These are phyloP conservation scores for Dryas iulia DNA, from an alignment of 1,140 invertebrate genomes.

Conservation along the genomic window DNA sequence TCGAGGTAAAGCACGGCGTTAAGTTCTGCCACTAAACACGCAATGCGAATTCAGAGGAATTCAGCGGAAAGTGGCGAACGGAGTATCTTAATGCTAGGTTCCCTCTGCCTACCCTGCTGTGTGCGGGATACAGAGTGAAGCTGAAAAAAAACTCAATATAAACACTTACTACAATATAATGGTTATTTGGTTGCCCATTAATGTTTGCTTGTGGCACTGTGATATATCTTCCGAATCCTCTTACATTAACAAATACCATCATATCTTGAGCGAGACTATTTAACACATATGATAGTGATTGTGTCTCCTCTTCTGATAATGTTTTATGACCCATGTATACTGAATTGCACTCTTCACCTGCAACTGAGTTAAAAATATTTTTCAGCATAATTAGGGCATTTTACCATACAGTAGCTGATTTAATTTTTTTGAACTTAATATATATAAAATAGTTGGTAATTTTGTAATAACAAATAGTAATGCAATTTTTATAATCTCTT, in stretches of 20 bases:
- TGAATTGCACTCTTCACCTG: slow-evolving; percentile 50
- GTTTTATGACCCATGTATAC: slow-evolving; percentile 48
- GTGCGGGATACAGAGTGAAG: too few relatives aligned
- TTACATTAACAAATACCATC: slow-evolving; percentile 59
- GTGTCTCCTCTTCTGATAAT: slow-evolving; percentile 61
- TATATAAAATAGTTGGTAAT: too few relatives aligned
- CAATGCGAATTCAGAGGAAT: too few relatives aligned
- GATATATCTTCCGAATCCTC: slow-evolving; percentile 53
- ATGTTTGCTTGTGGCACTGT: slow-evolving; percentile 53
- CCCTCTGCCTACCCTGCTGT: too few relatives aligned
- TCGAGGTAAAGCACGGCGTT: too few relatives aligned
- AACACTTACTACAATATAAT: slow-evolving; percentile 51
- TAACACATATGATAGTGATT: slow-evolving; percentile 47
- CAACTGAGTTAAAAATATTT: slow-evolving; percentile 5
- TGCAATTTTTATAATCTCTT: slow-evolving; percentile 17
- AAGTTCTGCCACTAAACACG: too few relatives aligned
- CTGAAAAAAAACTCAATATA: too few relatives aligned
- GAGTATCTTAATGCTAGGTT: too few relatives aligned
- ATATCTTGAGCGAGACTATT: slow-evolving; percentile 47
- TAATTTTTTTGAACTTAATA: too few relatives aligned
- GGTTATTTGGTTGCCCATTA: slow-evolving; percentile 39
- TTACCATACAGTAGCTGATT: neutral
- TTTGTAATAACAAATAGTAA: too few relatives aligned
- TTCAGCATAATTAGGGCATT: neutral
- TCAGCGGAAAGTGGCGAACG: too few relatives aligned